Evolutionary conservation across 2,113 vertebrate species (phyloP).

Genomic region (Ciconia boyciana): DNA sequence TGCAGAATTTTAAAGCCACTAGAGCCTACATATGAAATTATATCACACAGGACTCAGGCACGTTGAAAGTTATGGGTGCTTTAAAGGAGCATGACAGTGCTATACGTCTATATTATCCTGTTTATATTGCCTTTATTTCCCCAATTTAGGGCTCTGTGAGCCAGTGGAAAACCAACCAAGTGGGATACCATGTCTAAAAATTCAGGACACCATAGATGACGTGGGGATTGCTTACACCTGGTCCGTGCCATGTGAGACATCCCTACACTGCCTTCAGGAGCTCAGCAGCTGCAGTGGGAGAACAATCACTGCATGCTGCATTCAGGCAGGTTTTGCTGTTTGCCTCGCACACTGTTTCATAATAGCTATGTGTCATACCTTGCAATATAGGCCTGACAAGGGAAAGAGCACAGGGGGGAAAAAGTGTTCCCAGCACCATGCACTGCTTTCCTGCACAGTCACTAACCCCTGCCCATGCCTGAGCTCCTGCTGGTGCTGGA

Average conservation of each 20-base stretch:
- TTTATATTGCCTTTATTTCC: background rate
- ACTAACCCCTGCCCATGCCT: background rate
- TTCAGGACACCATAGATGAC: background rate
- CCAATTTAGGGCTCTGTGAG: background rate
- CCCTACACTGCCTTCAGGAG: background rate
- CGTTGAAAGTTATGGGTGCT: background rate
- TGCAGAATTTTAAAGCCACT: background rate
- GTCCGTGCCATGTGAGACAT: background rate
- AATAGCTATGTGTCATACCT: background rate
- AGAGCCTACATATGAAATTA: too few species aligned
- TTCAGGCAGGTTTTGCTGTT: background rate
- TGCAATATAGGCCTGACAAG: background rate
- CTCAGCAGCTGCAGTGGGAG: background rate
- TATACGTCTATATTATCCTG: background rate
- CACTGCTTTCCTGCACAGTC: background rate
- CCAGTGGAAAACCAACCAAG: background rate
- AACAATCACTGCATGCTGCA: background rate
- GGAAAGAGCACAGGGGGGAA: background rate
- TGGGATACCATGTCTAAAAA: background rate
- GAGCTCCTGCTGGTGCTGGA: background rate
- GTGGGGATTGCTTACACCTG: rapidly evolving
- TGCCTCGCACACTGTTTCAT: background rate
- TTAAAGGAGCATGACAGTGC: background rate
- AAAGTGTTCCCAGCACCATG: background rate
- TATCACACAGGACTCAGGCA: background rate